A percentile compares a stretch with the other conserved stretches of the same genome.
Conservation (phyloP, 1,140 invertebrate species). For the Platyscapa corneri region DNA sequence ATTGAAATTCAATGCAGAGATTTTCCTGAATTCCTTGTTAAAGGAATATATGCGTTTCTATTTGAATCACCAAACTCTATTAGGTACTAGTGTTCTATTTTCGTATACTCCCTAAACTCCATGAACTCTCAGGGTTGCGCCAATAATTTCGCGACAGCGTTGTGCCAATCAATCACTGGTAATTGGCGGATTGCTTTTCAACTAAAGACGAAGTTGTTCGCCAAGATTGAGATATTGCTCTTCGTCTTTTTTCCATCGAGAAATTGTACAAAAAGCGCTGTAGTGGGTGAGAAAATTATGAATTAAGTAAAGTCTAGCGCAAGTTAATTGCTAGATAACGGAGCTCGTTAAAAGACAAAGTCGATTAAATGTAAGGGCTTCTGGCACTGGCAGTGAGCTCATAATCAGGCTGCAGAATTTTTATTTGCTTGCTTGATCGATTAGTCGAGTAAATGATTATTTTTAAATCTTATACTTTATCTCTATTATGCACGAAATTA, state of each 20-base stretch:
- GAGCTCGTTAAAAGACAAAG: conserved; percentile 14
- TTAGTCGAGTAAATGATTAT: too few relatives aligned
- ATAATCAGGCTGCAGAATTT: neutral
- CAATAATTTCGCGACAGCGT: conserved; percentile 1
- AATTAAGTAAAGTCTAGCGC: neutral
- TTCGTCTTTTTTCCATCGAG: neutral
- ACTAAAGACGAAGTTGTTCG: neutral
- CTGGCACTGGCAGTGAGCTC: neutral
- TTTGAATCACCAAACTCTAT: neutral
- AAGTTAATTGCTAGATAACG: conserved; percentile 24
- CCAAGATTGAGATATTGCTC: conserved; percentile 24
- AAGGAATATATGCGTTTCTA: neutral
- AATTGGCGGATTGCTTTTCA: conserved; percentile 42
- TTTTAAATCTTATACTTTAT: neutral
- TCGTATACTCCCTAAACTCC: neutral
- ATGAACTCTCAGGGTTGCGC: neutral
- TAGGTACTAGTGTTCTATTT: neutral
- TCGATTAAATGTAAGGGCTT: conserved; percentile 1
- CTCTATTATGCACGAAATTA: neutral
- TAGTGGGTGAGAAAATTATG: neutral
- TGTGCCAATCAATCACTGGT: conserved; percentile 4
- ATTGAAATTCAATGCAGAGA: neutral
- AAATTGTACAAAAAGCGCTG: neutral
- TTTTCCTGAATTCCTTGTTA: neutral
- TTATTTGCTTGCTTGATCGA: neutral